Evolutionary conservation across 1,140 invertebrate genomes (phyloP), one percentile per base, ranked within the genome.

Genomic region (Drosophila tsacasi): DNA sequence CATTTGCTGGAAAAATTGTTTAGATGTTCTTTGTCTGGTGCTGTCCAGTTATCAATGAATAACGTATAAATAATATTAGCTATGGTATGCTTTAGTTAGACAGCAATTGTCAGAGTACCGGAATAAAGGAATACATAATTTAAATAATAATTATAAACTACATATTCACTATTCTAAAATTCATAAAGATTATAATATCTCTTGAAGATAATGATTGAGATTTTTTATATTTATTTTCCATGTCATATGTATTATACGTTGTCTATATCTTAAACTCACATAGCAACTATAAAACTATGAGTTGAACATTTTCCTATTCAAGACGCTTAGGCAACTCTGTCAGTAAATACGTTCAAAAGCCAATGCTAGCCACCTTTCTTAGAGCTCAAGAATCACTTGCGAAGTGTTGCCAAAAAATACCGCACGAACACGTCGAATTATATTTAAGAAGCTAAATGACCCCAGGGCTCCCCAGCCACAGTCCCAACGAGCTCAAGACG

Each of bases 371-470:
- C 46, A 25, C 23, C 21, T 57, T 35, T 37, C 32, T 39, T 61
- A 52, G 35, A 63, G 37, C 19, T 12, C 72, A 58, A 65, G 67
- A 89, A 87, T 83, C 80, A 83, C 76, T 83, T 75, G 84, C 61
- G 61, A 87, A 90, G 85, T 89, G 85, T 89, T 90, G 78, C 74
- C 78, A 49, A 78, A 90, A 86, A 89, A 89, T 81, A 74, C 76
- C 75, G 62, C 79, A 76, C 82, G 78, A 89, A 89, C 84, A 89
- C 84, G 84, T 84, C 75, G 81, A 89, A 89, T 81, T 84, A 76
- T 73, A 81, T 89, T 90, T 76, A 85, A 90, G 90, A 90, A 91
- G 90, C 90, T 72, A 90, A 86, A 83, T 90, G 90, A 92, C 90
- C 90, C 76, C 42, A 58, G 81, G 90, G 79, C 39, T 68, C 52